Evolutionary conservation across 1,140 invertebrate genomes (phyloP), one percentile per base, ranked within the genome.

Genomic region (Cepaea nemoralis): DNA sequence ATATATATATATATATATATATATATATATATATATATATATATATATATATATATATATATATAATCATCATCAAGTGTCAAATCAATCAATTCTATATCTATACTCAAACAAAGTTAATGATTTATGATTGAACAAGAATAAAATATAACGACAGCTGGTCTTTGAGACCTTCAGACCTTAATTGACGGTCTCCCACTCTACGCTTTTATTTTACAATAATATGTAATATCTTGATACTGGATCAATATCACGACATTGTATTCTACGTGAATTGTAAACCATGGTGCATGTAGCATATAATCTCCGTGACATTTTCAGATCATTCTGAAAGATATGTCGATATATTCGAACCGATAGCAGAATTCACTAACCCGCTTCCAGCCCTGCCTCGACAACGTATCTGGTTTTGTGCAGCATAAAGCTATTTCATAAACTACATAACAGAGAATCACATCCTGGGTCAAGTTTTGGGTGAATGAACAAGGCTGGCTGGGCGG

Each of bases 161-260:
- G n/a, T n/a, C n/a, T n/a, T n/a, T n/a, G n/a, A n/a, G n/a, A n/a
- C n/a, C n/a, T n/a, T n/a, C n/a, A n/a, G n/a, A n/a, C n/a, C n/a
- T n/a, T n/a, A n/a, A n/a, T n/a, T n/a, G n/a, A n/a, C n/a, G n/a
- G n/a, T n/a, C n/a, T n/a, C n/a, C n/a, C n/a, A n/a, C n/a, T n/a
- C n/a, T n/a, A n/a, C n/a, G n/a, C n/a, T n/a, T n/a, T 63, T 63
- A 63, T 63, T 63, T 63, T 63, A 63, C 27, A 63, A 27, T n/a
- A 6, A 63, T 63, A 63, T 63, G 27, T 63, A 63, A 63, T 63
- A 63, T 63, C 6, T 63, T 63, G 59, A 63, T 63, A 8, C 59
- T 27, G 12, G 59, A 27, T 63, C 27, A 16, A 63, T 63, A 55
- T 55, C 50, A 22, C 3, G 24, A 31, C 6, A 27, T 31, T 63